A percentile compares a stretch with the other conserved stretches of the same genome.
These are phyloP conservation scores for Chlorospingus flavigularis DNA, from an alignment of 2,797 vertebrate species.

Conservation along the genomic window DNA sequence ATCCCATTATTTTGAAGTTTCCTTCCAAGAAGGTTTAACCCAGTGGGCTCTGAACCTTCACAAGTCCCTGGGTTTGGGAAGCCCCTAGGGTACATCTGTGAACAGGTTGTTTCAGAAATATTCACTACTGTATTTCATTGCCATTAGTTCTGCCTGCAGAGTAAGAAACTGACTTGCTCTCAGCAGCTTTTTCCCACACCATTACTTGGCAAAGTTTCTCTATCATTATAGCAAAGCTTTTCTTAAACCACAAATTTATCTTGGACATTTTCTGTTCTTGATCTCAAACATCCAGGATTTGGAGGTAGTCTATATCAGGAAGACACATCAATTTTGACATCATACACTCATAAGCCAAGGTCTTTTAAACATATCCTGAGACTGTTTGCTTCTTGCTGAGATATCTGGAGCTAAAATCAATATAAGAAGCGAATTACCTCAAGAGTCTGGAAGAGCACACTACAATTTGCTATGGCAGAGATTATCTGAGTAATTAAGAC, in stretches of 20 bases:
- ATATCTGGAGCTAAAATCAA: background rate
- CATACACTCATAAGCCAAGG: background rate
- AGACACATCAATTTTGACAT: background rate
- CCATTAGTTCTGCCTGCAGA: background rate
- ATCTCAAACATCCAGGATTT: background rate
- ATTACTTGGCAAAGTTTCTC: background rate
- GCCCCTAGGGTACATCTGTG: background rate
- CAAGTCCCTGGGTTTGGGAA: background rate
- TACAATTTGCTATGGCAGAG: background rate
- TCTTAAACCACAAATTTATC: background rate
- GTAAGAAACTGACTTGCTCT: background rate
- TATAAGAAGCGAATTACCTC: background rate
- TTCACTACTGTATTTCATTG: background rate
- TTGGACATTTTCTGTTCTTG: background rate
- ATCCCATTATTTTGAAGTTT: background rate
- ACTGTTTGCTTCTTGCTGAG: background rate
- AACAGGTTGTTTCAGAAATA: background rate
- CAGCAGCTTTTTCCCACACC: background rate
- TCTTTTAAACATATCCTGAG: background rate
- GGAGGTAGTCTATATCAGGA: background rate
- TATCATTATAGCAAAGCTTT: background rate
- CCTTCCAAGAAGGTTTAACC: background rate
- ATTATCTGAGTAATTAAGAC: background rate
- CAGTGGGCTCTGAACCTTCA: background rate
- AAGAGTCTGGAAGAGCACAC: background rate